phyloP scores from a whole-genome alignment of 1,140 invertebrate species.

The Macrotrachela quadricornifera region DNA sequence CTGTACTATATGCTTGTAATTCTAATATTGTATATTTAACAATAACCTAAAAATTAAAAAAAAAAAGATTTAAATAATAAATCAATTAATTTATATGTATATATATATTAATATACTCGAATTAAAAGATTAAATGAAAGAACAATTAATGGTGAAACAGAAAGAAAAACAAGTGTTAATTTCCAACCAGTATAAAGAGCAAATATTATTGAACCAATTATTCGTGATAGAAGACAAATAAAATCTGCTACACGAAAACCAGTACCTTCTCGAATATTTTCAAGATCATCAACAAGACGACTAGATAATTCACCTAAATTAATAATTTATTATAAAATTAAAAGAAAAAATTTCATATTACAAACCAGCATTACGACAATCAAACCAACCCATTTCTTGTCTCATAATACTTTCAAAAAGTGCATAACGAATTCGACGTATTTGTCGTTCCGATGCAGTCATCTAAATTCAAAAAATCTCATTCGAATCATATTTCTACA shows the following conservation, averaged over 20 bases:
- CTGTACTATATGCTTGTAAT: constrained; percentile 23
- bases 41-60: not conserved
- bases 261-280: constrained; percentile 65
- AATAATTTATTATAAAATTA: too few species aligned
- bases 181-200: constrained; percentile 28
- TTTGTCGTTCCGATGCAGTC: constrained; percentile 18
- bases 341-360: too few species aligned
- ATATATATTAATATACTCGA: constrained; percentile 19
- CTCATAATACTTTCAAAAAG: constrained; percentile 51
- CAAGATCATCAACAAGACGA: constrained; percentile 38
- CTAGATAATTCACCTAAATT: not conserved
- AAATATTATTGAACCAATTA: constrained; percentile 19
- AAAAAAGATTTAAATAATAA: too few species aligned
- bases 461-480: constrained; percentile 13
- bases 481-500: not conserved
- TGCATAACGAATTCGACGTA: constrained; percentile 14
- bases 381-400: constrained; percentile 78
- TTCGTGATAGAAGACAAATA: constrained; percentile 28
- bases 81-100: too few species aligned
- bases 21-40: constrained; percentile 15
- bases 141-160: constrained; percentile 21
- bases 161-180: constrained; percentile 23
- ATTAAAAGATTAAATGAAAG: constrained; percentile 16
- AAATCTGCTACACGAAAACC: constrained; percentile 65
- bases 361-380: constrained; percentile 61